These are phyloP conservation scores for Drosophila arizonae DNA, from an alignment of 1,140 invertebrate genomes.

Conservation along the genomic window DNA sequence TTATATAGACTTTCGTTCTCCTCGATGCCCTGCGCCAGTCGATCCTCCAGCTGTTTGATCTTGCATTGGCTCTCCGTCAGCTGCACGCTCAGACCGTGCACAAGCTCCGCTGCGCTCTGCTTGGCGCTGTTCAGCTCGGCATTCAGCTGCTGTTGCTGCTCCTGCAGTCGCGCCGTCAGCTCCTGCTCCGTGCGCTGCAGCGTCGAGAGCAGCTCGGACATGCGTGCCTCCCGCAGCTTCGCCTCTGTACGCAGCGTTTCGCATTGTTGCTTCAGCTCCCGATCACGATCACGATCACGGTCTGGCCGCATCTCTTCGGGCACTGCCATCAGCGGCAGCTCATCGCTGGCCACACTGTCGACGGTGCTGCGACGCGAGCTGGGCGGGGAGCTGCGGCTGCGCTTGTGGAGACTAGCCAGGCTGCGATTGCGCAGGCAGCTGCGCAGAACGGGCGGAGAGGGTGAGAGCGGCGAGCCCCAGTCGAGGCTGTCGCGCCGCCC, in stretches of 20 bases:
- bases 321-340: conserved; percentile 68
- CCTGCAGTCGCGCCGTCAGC: conserved; percentile 87
- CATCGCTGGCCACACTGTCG: conserved; percentile 85
- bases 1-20: conserved; percentile 90
- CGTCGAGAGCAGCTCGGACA: conserved; percentile 87
- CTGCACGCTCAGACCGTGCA: conserved; percentile 68
- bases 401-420: conserved; percentile 83
- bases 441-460: conserved; percentile 90
- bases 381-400: conserved; percentile 86
- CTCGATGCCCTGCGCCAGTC: conserved; percentile 87
- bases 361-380: conserved; percentile 87
- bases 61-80: conserved; percentile 73
- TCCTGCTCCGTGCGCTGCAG: conserved; percentile 89
- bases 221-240: conserved; percentile 87
- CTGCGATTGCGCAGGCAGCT: conserved; percentile 85
- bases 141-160: conserved; percentile 82
- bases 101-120: conserved; percentile 82
- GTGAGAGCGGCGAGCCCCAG: conserved; percentile 86
- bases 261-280: conserved; percentile 85
- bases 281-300: conserved; percentile 39
- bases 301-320: conserved; percentile 83
- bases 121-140: conserved; percentile 82
- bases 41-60: conserved; percentile 82
- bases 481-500: conserved; percentile 87
- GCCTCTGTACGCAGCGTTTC: conserved; percentile 87